Conservation (phyloP, 2,797 vertebrate genomes). For the Ceryle rudis region DNA sequence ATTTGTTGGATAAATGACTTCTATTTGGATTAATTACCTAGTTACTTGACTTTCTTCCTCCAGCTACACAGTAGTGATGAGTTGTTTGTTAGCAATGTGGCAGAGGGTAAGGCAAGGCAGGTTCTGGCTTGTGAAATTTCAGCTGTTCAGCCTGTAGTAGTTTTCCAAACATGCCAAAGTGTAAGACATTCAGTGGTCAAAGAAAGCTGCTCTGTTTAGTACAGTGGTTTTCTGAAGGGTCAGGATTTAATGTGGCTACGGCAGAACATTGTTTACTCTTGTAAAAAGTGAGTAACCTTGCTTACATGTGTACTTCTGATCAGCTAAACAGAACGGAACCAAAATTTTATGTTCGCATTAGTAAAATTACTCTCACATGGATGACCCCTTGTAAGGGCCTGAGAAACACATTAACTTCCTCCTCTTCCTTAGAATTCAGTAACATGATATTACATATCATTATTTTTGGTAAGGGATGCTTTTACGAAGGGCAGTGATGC, state of each 20-base stretch:
- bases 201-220: not conserved
- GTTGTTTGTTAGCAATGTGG: not conserved
- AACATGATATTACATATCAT: not conserved
- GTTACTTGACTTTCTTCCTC: constrained; percentile 1
- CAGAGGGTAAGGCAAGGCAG: not conserved
- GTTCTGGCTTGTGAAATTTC: not conserved
- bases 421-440: not conserved
- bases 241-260: not conserved
- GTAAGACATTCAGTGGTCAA: not conserved
- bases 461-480: not conserved
- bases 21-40: constrained; percentile 4
- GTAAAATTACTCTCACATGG: not conserved
- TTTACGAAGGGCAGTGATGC: not conserved
- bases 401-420: not conserved
- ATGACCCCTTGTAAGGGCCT: not conserved
- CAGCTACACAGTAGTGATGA: not conserved
- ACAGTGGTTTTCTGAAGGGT: not conserved
- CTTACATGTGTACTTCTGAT: not conserved
- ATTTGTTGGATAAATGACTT: not conserved
- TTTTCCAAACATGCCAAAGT: not conserved
- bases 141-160: not conserved
- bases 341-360: not conserved
- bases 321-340: not conserved
- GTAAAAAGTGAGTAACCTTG: not conserved
- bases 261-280: not conserved